Evolutionary conservation across 37 sponge, comb jelly and placozoan species (phyloP).

Genomic region (Cladorhizidae sp.): DNA sequence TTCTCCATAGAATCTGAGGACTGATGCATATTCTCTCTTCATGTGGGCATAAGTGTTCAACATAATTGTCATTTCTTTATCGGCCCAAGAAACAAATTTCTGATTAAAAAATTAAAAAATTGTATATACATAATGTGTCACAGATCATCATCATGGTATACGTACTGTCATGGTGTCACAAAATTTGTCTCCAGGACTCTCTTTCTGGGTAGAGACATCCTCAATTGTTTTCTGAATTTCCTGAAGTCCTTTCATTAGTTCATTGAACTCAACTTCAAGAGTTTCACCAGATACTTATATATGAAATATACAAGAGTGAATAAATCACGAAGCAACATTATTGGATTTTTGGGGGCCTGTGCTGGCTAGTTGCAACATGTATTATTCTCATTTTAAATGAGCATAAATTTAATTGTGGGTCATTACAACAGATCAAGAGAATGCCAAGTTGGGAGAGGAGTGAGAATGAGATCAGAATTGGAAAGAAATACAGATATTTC

Average conservation of each 20-base stretch:
- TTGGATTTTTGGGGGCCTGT: too few relatives aligned
- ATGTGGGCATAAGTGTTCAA: conserved; percentile 45
- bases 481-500: too few relatives aligned
- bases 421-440: too few relatives aligned
- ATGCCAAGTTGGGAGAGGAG: too few relatives aligned
- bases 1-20: conserved; percentile 72
- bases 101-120: conserved; percentile 11
- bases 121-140: background rate
- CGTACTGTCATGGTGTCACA: conserved; percentile 72
- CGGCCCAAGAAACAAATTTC: conserved; percentile 66
- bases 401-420: too few relatives aligned
- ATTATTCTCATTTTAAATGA: too few relatives aligned
- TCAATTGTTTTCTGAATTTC: conserved; percentile 37
- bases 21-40: conserved; percentile 56
- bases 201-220: conserved; percentile 20
- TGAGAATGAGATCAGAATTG: too few relatives aligned
- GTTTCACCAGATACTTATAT: conserved; percentile 84
- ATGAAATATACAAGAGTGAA: too few relatives aligned
- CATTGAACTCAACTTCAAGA: conserved; percentile 67
- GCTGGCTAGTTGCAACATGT: too few relatives aligned
- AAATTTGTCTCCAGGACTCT: conserved; percentile 57
- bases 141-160: too few relatives aligned
- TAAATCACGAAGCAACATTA: too few relatives aligned
- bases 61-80: conserved; percentile 26
- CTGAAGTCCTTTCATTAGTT: conserved; percentile 62